Base-by-base conservation (phyloP, 2,797 vertebrate species). In the Falco columbarius region DNA sequence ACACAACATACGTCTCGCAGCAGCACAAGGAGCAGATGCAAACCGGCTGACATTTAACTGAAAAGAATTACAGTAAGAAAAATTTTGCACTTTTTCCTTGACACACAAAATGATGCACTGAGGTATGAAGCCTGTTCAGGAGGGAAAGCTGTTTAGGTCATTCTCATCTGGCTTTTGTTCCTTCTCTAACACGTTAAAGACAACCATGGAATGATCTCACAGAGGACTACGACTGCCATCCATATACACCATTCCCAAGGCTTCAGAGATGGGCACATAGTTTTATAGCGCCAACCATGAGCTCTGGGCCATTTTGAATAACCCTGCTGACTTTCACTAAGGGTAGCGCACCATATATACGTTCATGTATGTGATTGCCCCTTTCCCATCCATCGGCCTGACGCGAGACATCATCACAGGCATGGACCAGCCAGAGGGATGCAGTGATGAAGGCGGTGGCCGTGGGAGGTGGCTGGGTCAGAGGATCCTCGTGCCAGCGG, bases 41-140 rank as follows among this genome's bases (percentile, higher is more conserved):
- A 56, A 90, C 38, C 1, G 17, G 36, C 63, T 86, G 92, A 67
- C 30, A 32, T 81, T 70, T 21, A 20, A 88, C 36, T 23, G 70
- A n/a, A 91, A 92, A 73, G 46, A 80, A 91, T 8, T 22, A 63
- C 2, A 2, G 29, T 3, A 44, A 91, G 90, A 63, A 93, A 86
- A 67, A 77, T 4, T 49, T 30, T 56, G 38, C 81, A 86, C 68
- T 68, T 95, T 32, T 89, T 80, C 54, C 85, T 66, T 92, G 54
- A 71, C 51, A 44, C 34, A 89, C 86, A 93, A 91, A 93, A 91
- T 4, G 17, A 95, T 91, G 67, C 91, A 92, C 94, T 68, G 59
- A 88, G 91, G 92, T 85, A 52, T 0, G 0, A 36, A 0, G 6
- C 38, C 83, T 66, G 67, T 40, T 71, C 47, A 52, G 54, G 73